These are phyloP conservation scores for Bergia sp. DNA, from an alignment of 92 coral and sea anemone genomes.

Conservation along the genomic window DNA sequence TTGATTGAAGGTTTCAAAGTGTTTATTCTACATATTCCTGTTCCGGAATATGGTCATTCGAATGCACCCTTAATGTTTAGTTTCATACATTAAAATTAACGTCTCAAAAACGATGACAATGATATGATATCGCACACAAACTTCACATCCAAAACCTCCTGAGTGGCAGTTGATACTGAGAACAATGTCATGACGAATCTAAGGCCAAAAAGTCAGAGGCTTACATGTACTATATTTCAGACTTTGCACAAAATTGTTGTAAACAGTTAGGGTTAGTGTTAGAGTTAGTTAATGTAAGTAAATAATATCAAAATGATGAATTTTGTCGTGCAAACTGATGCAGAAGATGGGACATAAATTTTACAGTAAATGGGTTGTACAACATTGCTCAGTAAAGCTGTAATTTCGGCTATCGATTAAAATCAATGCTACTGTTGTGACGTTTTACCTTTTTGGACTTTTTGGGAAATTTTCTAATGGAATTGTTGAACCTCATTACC, in stretches of 20 bases:
- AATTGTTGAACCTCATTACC: conserved; percentile 51
- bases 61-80: no score
- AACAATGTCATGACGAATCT: no score
- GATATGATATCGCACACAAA: no score
- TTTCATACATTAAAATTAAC: no score
- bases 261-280: background rate
- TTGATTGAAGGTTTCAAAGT: no score
- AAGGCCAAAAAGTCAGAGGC: no score
- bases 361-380: background rate
- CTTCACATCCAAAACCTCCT: no score
- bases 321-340: background rate
- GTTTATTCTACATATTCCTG: no score
- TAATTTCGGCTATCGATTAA: background rate
- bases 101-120: no score
- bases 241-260: background rate
- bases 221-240: no score
- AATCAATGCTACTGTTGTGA: background rate
- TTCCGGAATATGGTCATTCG: no score
- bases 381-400: background rate
- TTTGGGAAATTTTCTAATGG: conserved; percentile 44
- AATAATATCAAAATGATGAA: background rate
- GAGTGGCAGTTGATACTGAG: no score
- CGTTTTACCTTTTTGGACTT: conserved; percentile 44
- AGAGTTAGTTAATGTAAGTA: background rate
- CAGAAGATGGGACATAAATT: background rate